Evolutionary conservation across 2,113 vertebrate species (phyloP).

Genomic region (Natator depressus): DNA sequence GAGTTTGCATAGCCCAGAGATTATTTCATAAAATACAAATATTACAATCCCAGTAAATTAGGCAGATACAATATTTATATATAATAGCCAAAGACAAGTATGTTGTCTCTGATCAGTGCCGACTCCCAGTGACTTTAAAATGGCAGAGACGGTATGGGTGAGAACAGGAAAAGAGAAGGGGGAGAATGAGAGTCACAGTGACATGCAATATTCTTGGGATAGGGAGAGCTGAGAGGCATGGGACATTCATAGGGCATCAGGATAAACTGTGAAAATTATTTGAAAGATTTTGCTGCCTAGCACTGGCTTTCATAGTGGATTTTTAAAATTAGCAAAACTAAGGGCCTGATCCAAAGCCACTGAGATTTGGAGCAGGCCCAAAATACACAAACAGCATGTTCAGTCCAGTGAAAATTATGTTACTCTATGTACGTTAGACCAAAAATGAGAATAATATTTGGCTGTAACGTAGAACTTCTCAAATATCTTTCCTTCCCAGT

Average conservation of each 20-base stretch:
- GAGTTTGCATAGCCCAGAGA: background rate
- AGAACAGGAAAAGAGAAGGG: background rate
- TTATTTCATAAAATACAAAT: background rate
- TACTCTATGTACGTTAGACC: background rate
- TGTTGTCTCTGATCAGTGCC: background rate
- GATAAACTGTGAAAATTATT: background rate
- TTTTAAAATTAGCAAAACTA: background rate
- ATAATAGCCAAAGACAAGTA: background rate
- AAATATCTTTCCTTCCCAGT: slow-evolving; percentile 69
- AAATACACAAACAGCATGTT: background rate
- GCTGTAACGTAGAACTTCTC: background rate
- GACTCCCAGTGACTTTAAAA: background rate
- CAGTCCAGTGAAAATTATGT: background rate
- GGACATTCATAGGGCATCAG: background rate
- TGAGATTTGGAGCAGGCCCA: background rate
- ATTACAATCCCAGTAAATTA: background rate
- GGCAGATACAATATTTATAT: background rate
- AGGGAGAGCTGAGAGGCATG: background rate
- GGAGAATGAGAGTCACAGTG: background rate
- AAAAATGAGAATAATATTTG: background rate
- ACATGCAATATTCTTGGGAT: background rate
- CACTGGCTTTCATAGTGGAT: background rate
- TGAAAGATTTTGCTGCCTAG: background rate
- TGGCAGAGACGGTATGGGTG: background rate
- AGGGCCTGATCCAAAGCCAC: background rate